phyloP scores from a whole-genome alignment of 2,113 vertebrate genomes.

The Cavia porcellus region DNA sequence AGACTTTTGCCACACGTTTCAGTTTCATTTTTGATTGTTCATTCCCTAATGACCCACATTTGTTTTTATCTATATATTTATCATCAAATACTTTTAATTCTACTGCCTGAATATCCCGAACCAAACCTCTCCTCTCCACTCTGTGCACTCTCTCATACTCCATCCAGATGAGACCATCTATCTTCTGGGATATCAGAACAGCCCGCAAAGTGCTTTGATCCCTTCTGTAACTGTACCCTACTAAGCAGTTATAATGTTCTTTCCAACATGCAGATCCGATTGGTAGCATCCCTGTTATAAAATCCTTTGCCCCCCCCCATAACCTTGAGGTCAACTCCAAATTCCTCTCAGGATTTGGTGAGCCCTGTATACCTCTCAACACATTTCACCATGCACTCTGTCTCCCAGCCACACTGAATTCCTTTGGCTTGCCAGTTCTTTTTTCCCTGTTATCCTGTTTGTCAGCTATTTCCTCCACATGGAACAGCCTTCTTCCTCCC shows the following conservation, averaged over 20 bases:
- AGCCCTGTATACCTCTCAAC: neutral
- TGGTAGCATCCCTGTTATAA: neutral
- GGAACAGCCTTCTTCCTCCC: neutral
- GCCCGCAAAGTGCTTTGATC: neutral
- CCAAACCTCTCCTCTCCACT: neutral
- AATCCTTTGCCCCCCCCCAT: neutral
- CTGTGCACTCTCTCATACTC: neutral
- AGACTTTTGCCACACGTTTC: neutral
- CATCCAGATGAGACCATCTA: neutral
- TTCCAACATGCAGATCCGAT: neutral
- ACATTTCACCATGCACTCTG: neutral
- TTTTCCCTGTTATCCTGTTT: neutral
- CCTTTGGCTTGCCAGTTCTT: neutral
- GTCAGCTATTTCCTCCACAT: neutral
- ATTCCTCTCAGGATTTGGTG: neutral
- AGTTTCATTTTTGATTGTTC: conserved; percentile 2
- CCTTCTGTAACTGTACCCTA: neutral
- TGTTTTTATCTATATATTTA: neutral
- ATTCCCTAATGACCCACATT: neutral
- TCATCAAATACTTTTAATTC: conserved; percentile 40
- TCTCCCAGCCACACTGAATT: neutral
- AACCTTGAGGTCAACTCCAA: neutral
- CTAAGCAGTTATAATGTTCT: neutral
- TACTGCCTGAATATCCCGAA: neutral
- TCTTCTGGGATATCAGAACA: neutral